phyloP scores from a whole-genome alignment of 2,113 vertebrate species.

The Podilymbus podiceps region DNA sequence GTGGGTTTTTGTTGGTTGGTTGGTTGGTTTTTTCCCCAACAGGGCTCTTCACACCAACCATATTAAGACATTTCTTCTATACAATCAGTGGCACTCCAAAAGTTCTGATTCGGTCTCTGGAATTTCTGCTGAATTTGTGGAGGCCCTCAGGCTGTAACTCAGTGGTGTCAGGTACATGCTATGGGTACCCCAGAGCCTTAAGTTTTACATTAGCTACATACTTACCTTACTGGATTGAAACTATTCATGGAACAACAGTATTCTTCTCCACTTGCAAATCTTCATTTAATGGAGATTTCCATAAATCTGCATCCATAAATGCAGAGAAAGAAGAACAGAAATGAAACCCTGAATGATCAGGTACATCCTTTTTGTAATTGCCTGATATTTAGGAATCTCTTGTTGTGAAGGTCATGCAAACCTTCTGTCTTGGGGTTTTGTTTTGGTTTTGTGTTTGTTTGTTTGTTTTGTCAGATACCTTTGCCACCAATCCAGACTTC shows the following conservation, averaged over 20 bases:
- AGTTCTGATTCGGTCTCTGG: not conserved
- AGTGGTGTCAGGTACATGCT: not conserved
- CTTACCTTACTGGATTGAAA: not conserved
- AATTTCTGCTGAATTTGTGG: not conserved
- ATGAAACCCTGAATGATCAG: accelerated
- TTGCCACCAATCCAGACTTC: not conserved
- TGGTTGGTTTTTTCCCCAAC: not conserved
- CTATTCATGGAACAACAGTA: not conserved
- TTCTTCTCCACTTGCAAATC: not conserved
- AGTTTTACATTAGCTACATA: not conserved
- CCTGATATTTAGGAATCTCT: not conserved
- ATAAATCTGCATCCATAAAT: not conserved
- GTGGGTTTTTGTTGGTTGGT: no score
- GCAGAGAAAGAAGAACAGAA: not conserved
- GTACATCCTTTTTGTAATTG: not conserved
- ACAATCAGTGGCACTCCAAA: not conserved
- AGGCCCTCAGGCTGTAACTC: not conserved
- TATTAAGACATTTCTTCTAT: not conserved
- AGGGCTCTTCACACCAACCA: not conserved
- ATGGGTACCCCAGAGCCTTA: not conserved
- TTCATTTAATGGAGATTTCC: not conserved
- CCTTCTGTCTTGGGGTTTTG: not conserved
- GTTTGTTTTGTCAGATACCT: not conserved
- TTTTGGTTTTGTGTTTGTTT: no score
- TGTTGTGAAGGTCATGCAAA: not conserved